A percentile compares a stretch with the other conserved stretches of the same genome.
phyloP scores from a whole-genome alignment of 2,113 vertebrate species.

The Ctenomys sociabilis region DNA sequence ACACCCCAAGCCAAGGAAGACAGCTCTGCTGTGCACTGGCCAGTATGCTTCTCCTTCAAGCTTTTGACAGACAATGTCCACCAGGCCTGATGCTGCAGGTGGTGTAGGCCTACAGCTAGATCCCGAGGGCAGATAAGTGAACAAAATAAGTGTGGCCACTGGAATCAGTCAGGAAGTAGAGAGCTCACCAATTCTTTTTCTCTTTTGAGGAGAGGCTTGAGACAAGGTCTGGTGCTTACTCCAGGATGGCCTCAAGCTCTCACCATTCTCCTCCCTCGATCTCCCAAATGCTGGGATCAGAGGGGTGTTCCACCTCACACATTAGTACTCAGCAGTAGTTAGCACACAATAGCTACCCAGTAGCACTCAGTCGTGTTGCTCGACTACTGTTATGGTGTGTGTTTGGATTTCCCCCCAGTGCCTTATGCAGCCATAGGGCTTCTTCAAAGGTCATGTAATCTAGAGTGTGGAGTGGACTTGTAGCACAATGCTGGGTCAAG shows the following conservation, averaged over 20 bases:
- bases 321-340: background rate
- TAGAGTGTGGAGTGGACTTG: background rate
- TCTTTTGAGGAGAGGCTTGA: background rate
- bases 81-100: background rate
- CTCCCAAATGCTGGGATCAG: background rate
- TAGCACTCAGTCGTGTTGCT: background rate
- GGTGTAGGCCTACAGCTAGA: background rate
- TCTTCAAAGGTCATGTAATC: background rate
- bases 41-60: background rate
- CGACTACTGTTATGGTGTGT: background rate
- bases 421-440: background rate
- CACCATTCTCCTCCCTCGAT: background rate
- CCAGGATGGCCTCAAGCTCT: background rate
- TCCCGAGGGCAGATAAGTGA: background rate
- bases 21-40: background rate
- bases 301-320: background rate
- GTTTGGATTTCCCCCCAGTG: background rate
- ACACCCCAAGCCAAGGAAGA: background rate
- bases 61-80: slow-evolving; percentile 38
- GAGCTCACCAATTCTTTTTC: background rate
- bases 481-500: background rate
- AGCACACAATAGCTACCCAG: background rate
- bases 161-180: background rate
- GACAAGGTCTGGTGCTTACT: background rate
- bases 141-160: background rate